Percentiles rank a stretch among this genome's conserved stretches.
Conservation (phyloP, 2,797 vertebrate species). For the Balearica regulorum region DNA sequence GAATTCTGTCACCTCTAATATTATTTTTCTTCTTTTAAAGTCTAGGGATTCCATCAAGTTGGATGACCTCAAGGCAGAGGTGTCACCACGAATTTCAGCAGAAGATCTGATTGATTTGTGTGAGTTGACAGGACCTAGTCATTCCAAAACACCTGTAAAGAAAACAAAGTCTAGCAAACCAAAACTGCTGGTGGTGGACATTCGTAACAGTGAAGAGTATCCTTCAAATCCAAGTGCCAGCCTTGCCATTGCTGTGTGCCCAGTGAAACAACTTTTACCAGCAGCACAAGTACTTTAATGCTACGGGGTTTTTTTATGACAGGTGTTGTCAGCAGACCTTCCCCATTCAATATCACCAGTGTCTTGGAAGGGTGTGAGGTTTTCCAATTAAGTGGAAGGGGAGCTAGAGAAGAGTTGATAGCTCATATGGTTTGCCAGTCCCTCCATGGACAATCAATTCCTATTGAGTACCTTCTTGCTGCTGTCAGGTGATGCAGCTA, state of each 20-base stretch:
- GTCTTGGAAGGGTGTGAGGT: background rate
- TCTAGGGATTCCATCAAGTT: conserved; percentile 90
- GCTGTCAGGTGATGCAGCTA: background rate
- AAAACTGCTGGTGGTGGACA: conserved; percentile 94
- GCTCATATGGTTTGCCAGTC: background rate
- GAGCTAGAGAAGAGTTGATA: background rate
- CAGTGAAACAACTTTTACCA: background rate
- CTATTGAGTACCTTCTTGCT: background rate
- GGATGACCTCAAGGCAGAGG: conserved; percentile 92
- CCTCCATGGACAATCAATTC: background rate
- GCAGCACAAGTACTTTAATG: background rate
- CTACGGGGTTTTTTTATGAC: background rate
- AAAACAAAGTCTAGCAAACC: conserved; percentile 88
- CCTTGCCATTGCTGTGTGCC: background rate
- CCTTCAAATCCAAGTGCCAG: conserved; percentile 71
- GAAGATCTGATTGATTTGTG: conserved; percentile 96
- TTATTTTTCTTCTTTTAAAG: conserved; percentile 66
- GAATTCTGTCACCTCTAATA: background rate
- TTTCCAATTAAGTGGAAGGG: background rate
- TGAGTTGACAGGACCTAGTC: conserved; percentile 81
- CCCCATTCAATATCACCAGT: background rate
- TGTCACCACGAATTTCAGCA: conserved; percentile 92
- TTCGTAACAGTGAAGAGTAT: conserved; percentile 94
- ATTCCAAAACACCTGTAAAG: conserved; percentile 83
- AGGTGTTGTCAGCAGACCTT: background rate